phyloP scores from a whole-genome alignment of 1,140 invertebrate genomes.

The Drosophila murphyi region DNA sequence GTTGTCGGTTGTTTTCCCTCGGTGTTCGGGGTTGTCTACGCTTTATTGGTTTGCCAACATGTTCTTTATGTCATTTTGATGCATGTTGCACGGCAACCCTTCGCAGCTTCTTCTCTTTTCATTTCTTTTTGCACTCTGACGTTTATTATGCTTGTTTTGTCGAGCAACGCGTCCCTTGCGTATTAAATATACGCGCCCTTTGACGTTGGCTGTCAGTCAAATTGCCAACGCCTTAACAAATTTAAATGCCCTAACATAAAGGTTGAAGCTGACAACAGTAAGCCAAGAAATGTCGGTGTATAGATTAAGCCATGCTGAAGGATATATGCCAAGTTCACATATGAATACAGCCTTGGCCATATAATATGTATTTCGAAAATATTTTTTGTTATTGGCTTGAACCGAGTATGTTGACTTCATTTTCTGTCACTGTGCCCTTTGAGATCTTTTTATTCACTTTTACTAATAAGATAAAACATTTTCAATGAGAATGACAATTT shows the following conservation, averaged over 20 bases:
- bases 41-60: slow-evolving; percentile 77
- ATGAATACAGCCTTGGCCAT: background rate
- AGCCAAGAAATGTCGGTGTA: background rate
- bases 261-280: background rate
- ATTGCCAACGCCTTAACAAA: slow-evolving; percentile 41
- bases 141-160: slow-evolving; percentile 76
- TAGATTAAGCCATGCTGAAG: background rate
- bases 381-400: too few species aligned
- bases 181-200: slow-evolving; percentile 65
- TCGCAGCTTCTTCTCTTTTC: slow-evolving; percentile 27
- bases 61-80: slow-evolving; percentile 74
- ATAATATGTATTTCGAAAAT: too few species aligned
- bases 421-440: too few species aligned
- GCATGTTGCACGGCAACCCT: slow-evolving; percentile 72
- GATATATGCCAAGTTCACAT: background rate
- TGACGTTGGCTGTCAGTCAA: slow-evolving; percentile 63
- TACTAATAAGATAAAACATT: too few species aligned
- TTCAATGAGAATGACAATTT: too few species aligned
- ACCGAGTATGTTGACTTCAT: too few species aligned
- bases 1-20: slow-evolving; percentile 24
- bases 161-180: slow-evolving; percentile 62
- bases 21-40: slow-evolving; percentile 51
- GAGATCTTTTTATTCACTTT: too few species aligned
- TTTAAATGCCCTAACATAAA: slow-evolving; percentile 16
- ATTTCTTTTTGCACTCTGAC: slow-evolving; percentile 39